Evolutionary conservation across 1,140 invertebrate genomes (phyloP), one percentile per base, ranked within the genome.

Genomic region (Meteorus sp.): DNA sequence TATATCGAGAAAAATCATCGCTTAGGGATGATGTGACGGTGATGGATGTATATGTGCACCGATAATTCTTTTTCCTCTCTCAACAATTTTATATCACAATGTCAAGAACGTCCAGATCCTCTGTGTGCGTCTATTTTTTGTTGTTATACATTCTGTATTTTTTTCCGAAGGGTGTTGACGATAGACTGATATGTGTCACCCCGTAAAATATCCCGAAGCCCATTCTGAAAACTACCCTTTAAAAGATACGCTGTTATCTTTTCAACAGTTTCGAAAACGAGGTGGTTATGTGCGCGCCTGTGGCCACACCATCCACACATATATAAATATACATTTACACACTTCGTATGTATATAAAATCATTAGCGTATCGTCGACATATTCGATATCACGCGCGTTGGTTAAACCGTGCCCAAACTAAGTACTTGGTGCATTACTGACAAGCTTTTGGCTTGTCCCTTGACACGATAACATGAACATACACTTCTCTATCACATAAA

Each of bases 301-400:
- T 65, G 68, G 61, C 59, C 62, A 59, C 54, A 60, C n/a, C n/a
- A n/a, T n/a, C n/a, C n/a, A n/a, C n/a, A n/a, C n/a, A n/a, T n/a
- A n/a, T n/a, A n/a, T n/a, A n/a, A n/a, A n/a, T n/a, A n/a, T n/a
- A n/a, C n/a, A n/a, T n/a, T n/a, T n/a, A n/a, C n/a, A n/a, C n/a
- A n/a, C n/a, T n/a, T n/a, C n/a, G n/a, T n/a, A n/a, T n/a, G n/a
- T n/a, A n/a, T n/a, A 59, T 55, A 55, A 52, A 58, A 72, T 74
- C 69, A 65, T 76, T 74, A 76, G 73, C 69, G 67, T 73, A 76
- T 76, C 73, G 65, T 67, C 65, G 69, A 74, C 63, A 70, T 66
- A 65, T 72, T 69, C 69, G 68, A 74, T 74, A 73, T 72, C 64
- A 63, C 52, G 52, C 56, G 62, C 56, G 62, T 66, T 64, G 62